Conservation (phyloP, 2,888 invertebrate genomes). For the Zonitis immaculata region DNA sequence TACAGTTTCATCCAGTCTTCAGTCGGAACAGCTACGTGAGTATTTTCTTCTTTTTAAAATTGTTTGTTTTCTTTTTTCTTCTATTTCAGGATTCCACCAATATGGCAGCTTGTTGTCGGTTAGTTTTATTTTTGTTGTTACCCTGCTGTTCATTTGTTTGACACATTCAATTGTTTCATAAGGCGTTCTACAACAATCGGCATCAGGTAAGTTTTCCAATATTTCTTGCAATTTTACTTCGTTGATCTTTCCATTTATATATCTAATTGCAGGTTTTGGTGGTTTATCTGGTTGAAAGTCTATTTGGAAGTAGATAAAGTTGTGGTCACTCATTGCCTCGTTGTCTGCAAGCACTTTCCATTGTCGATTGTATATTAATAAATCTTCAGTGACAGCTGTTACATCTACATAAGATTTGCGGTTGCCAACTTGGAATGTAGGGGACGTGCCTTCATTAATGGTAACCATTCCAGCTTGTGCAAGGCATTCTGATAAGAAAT, state of each 20-base stretch:
- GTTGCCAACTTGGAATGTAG: conserved; percentile 11
- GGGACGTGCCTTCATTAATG: conserved; percentile 8
- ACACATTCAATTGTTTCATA: conserved; percentile 3
- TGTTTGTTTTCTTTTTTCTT: background rate
- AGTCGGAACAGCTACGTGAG: background rate
- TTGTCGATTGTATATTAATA: background rate
- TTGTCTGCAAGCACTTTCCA: conserved; percentile 9
- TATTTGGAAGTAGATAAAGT: background rate
- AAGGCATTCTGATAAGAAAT: conserved; percentile 12
- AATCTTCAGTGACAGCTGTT: conserved; percentile 1
- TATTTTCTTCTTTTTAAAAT: conserved; percentile 6
- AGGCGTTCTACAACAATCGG: background rate
- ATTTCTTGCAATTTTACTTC: conserved; percentile 4
- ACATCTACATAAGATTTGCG: conserved; percentile 11
- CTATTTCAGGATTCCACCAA: conserved; percentile 16
- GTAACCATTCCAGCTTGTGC: conserved; percentile 6
- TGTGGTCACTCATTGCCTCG: conserved; percentile 17
- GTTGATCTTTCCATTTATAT: conserved; percentile 11
- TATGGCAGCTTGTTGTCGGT: conserved; percentile 3
- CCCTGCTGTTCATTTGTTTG: conserved; percentile 4
- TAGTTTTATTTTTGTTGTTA: conserved; percentile 11
- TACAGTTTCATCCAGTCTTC: background rate
- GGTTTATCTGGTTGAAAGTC: background rate
- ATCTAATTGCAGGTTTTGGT: background rate
- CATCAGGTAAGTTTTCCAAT: background rate